Percentiles rank a stretch among this genome's conserved stretches.
Conservation (phyloP, 2,113 vertebrate species). For the Pandion haliaetus region DNA sequence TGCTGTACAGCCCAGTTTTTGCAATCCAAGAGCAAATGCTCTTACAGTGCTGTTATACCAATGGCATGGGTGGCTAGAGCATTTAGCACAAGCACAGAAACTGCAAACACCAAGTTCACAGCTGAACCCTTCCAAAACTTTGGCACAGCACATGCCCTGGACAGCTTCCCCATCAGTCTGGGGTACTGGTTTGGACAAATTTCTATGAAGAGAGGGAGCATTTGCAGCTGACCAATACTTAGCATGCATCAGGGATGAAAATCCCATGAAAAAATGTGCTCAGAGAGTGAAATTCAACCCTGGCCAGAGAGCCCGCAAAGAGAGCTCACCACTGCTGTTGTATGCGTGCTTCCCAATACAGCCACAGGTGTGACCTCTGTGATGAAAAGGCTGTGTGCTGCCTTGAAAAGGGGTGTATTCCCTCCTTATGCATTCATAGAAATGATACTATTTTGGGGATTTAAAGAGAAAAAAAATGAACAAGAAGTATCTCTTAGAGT, state of each 20-base stretch:
- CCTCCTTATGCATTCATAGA: not conserved
- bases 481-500: not conserved
- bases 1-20: not conserved
- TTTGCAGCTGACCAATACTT: not conserved
- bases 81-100: not conserved
- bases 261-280: not conserved
- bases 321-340: not conserved
- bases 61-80: not conserved
- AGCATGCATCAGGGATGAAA: not conserved
- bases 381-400: not conserved
- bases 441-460: not conserved
- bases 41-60: not conserved
- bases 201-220: not conserved
- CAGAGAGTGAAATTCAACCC: not conserved
- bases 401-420: not conserved
- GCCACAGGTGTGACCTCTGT: fast-evolving
- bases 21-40: not conserved
- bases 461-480: not conserved
- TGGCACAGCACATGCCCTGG: not conserved
- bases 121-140: not conserved
- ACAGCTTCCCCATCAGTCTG: not conserved
- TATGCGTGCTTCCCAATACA: not conserved
- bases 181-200: not conserved
- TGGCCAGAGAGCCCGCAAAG: not conserved
- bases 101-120: not conserved